These are phyloP conservation scores for Augochlorella aurata DNA, from an alignment of 2,888 invertebrate species.

Conservation along the genomic window DNA sequence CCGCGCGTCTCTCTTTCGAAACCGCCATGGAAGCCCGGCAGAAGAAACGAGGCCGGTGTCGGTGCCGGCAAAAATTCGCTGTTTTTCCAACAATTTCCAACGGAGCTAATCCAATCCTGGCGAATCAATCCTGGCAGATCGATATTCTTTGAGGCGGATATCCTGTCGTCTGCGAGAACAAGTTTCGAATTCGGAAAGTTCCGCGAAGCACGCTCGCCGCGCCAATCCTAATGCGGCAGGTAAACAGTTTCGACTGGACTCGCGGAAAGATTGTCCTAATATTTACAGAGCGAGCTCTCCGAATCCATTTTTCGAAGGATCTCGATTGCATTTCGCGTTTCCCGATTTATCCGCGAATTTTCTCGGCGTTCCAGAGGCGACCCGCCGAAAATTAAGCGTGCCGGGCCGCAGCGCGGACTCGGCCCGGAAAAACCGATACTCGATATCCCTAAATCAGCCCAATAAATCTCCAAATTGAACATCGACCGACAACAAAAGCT, in stretches of 20 bases:
- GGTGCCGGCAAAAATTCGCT: neutral
- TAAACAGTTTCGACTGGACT: no score
- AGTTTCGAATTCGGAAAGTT: neutral
- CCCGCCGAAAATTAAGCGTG: constrained; percentile 13
- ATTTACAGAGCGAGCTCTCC: neutral
- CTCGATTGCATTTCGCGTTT: constrained; percentile 1
- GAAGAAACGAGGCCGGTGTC: neutral
- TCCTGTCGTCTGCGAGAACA: no score
- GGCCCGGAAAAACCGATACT: constrained; percentile 21
- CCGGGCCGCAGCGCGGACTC: neutral
- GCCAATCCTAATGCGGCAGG: no score
- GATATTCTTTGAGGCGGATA: neutral
- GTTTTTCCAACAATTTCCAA: constrained; percentile 3
- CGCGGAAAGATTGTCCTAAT: neutral
- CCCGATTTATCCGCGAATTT: constrained; percentile 7
- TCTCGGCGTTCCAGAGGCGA: neutral
- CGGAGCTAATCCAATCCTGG: neutral
- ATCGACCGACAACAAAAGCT: constrained; percentile 26
- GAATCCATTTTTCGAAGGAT: neutral
- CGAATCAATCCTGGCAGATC: neutral
- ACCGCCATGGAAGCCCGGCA: constrained; percentile 25
- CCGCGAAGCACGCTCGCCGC: neutral
- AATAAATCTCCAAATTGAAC: constrained; percentile 41
- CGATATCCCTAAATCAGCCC: constrained; percentile 34
- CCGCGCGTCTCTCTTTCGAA: neutral